phyloP scores from a whole-genome alignment of 2,888 invertebrate genomes.

The Xylota segnis region DNA sequence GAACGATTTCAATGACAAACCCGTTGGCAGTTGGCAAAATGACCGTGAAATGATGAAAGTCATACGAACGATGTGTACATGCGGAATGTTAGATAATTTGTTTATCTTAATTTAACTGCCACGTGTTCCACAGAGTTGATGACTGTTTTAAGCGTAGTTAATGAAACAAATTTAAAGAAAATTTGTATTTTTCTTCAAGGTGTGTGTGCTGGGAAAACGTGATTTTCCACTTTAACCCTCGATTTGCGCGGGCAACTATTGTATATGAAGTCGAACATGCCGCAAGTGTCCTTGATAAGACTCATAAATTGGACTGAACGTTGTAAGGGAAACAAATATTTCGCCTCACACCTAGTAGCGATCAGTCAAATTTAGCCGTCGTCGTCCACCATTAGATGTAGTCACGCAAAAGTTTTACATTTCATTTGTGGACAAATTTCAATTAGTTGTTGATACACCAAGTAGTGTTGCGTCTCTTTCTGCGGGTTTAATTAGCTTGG shows the following conservation, averaged over 20 bases:
- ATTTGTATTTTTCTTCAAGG: background rate
- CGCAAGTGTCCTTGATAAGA: conserved; percentile 42
- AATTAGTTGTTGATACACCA: conserved; percentile 67
- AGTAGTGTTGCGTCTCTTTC: conserved; percentile 23
- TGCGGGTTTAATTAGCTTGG: conserved; percentile 71
- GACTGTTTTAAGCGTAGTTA: background rate
- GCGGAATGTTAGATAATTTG: conserved; percentile 16
- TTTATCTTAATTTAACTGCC: conserved; percentile 22
- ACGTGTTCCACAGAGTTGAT: background rate
- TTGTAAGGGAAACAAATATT: no score
- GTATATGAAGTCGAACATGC: background rate
- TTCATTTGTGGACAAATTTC: conserved; percentile 73
- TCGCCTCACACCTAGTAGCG: conserved; percentile 35
- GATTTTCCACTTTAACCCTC: conserved; percentile 19
- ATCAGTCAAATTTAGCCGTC: conserved; percentile 71
- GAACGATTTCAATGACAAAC: conserved; percentile 26
- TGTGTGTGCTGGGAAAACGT: conserved; percentile 15
- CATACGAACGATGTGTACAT: background rate
- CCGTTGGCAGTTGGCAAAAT: background rate
- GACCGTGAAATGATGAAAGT: conserved; percentile 30
- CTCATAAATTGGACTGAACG: no score
- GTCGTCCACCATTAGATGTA: conserved; percentile 19
- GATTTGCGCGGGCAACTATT: conserved; percentile 8
- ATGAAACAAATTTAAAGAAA: no score
- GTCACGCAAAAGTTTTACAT: conserved; percentile 67